Evolutionary conservation across 2,113 vertebrate species (phyloP).

Genomic region (Bambusicola thoracicus): DNA sequence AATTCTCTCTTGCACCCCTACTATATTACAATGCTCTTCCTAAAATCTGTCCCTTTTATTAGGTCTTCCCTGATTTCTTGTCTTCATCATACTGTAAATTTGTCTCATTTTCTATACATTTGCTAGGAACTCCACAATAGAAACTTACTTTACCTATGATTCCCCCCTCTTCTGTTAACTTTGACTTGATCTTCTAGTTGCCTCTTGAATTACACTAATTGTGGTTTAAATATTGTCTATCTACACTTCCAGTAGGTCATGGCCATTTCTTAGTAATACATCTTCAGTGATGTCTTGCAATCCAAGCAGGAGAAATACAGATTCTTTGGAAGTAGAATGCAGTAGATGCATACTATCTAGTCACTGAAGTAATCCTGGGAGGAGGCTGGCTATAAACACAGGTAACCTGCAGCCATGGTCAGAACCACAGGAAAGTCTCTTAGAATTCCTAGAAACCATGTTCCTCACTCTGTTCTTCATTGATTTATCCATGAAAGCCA

Average conservation of each 20-base stretch:
- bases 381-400: not conserved
- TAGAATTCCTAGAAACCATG: not conserved
- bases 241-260: not conserved
- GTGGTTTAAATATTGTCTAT: not conserved
- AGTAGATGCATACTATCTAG: not conserved
- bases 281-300: not conserved
- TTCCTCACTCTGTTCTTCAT: not conserved
- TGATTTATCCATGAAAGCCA: not conserved
- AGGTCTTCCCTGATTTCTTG: not conserved
- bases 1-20: not conserved
- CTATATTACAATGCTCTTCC: not conserved
- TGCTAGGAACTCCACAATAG: not conserved
- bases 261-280: not conserved
- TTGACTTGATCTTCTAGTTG: not conserved
- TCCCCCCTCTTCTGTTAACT: not conserved
- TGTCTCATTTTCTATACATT: not conserved
- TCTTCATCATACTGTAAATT: not conserved
- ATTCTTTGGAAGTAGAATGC: not conserved
- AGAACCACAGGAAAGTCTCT: not conserved
- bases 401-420: not conserved
- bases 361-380: not conserved
- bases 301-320: not conserved
- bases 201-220: not conserved
- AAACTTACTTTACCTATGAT: not conserved
- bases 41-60: not conserved